Percentiles rank a stretch among this genome's conserved stretches.
Evolutionary conservation across 2,888 invertebrate species (phyloP).

Genomic region (Boloria selene): DNA sequence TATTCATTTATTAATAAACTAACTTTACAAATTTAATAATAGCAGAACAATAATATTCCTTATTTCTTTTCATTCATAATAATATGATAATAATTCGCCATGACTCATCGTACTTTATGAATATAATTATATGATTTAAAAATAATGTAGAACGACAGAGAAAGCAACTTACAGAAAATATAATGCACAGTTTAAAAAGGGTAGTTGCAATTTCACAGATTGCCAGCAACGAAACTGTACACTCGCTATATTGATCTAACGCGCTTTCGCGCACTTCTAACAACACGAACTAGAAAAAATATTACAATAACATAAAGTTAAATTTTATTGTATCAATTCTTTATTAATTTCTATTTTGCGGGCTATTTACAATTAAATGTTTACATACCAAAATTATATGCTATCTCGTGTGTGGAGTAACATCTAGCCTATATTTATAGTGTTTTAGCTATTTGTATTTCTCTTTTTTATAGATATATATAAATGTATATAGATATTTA

Average conservation of each 20-base stretch:
- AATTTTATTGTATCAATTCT: constrained; percentile 79
- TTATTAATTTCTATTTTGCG: constrained; percentile 72
- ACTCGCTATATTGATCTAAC: constrained; percentile 57
- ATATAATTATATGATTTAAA: constrained; percentile 81
- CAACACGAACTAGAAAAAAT: constrained; percentile 69
- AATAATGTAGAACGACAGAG: constrained; percentile 81
- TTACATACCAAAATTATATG: constrained; percentile 80
- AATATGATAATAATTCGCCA: constrained; percentile 76
- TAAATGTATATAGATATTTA: constrained; percentile 71
- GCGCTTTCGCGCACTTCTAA: constrained; percentile 44
- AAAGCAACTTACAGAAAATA: constrained; percentile 79
- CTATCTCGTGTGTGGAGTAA: constrained; percentile 76
- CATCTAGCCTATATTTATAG: constrained; percentile 80
- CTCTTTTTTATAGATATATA: constrained; percentile 68
- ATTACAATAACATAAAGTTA: constrained; percentile 76
- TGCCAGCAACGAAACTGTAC: constrained; percentile 66
- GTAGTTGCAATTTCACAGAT: constrained; percentile 59
- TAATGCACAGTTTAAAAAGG: constrained; percentile 78
- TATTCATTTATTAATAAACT: constrained; percentile 83
- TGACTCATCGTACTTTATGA: constrained; percentile 80
- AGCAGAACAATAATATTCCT: constrained; percentile 83
- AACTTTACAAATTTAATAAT: constrained; percentile 83
- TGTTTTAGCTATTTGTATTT: constrained; percentile 81
- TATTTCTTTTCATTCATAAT: constrained; percentile 82
- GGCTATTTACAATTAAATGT: constrained; percentile 79